These are phyloP conservation scores for Pteronura brasiliensis DNA, from an alignment of 2,113 vertebrate species.

Conservation along the genomic window DNA sequence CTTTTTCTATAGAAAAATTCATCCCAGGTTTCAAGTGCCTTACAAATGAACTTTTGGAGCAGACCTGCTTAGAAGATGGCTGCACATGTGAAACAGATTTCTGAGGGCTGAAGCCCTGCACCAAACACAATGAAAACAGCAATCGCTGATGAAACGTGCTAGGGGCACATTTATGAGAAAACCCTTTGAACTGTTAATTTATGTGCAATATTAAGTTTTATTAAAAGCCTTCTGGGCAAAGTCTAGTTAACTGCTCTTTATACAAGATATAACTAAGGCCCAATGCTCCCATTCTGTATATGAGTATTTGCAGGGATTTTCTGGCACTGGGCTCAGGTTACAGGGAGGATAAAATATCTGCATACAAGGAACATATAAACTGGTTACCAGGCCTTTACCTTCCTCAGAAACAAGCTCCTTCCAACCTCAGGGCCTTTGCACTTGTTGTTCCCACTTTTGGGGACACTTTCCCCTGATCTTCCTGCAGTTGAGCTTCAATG, in stretches of 20 bases:
- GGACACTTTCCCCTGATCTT: not conserved
- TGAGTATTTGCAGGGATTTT: not conserved
- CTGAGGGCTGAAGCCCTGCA: not conserved
- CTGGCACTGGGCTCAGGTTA: not conserved
- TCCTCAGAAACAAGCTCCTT: not conserved
- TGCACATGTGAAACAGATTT: not conserved
- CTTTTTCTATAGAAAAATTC: constrained; percentile 32
- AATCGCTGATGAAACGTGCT: not conserved
- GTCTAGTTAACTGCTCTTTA: not conserved
- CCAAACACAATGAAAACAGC: constrained; percentile 19
- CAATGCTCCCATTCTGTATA: not conserved
- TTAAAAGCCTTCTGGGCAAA: constrained; percentile 20
- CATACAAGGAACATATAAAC: not conserved
- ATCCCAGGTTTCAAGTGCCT: constrained; percentile 40
- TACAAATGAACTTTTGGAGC: constrained; percentile 43
- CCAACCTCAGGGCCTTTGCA: not conserved
- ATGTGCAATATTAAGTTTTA: not conserved
- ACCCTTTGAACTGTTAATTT: not conserved
- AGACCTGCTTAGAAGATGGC: constrained; percentile 16
- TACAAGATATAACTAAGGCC: not conserved
- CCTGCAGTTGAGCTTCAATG: not conserved
- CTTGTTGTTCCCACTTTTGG: not conserved
- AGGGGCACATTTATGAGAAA: constrained; percentile 21
- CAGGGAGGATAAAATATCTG: not conserved
- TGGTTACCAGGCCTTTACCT: not conserved